phyloP scores from a whole-genome alignment of 1,140 invertebrate genomes.

The Colletes gigas region DNA sequence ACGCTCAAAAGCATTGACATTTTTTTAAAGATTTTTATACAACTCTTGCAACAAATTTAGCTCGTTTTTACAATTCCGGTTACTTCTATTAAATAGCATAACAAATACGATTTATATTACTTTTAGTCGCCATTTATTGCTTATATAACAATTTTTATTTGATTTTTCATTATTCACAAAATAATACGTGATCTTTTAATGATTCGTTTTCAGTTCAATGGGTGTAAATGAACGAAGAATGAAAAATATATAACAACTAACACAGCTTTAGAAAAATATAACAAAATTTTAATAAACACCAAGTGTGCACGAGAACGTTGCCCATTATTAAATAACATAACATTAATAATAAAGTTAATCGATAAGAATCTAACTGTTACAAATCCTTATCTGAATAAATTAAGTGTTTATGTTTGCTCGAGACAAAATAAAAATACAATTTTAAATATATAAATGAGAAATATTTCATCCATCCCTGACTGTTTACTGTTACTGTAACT shows the following conservation, averaged over 20 bases:
- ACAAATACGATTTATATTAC: neutral
- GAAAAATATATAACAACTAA: neutral
- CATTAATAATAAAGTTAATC: slow-evolving; percentile 21
- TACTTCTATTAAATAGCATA: neutral
- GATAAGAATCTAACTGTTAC: slow-evolving; percentile 20
- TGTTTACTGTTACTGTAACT: slow-evolving; percentile 6
- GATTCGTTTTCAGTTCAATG: neutral
- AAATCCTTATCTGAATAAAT: slow-evolving; percentile 7
- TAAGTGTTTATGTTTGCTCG: neutral
- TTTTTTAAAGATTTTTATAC: neutral
- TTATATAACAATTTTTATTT: slow-evolving; percentile 23
- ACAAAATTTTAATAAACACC: slow-evolving; percentile 13
- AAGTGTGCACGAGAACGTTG: neutral
- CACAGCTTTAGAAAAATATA: slow-evolving; percentile 21
- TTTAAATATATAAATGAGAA: slow-evolving; percentile 11
- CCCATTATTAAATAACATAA: slow-evolving; percentile 8
- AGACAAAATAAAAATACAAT: slow-evolving; percentile 13
- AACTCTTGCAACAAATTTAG: slow-evolving; percentile 2
- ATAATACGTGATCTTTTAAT: slow-evolving; percentile 4
- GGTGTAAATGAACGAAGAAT: neutral
- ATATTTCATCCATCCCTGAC: neutral
- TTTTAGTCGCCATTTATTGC: slow-evolving; percentile 10
- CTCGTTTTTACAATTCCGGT: neutral
- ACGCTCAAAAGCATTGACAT: neutral
- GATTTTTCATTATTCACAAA: slow-evolving; percentile 24